Evolutionary conservation across 2,888 invertebrate species (phyloP).

Genomic region (Acrocera orbiculus): DNA sequence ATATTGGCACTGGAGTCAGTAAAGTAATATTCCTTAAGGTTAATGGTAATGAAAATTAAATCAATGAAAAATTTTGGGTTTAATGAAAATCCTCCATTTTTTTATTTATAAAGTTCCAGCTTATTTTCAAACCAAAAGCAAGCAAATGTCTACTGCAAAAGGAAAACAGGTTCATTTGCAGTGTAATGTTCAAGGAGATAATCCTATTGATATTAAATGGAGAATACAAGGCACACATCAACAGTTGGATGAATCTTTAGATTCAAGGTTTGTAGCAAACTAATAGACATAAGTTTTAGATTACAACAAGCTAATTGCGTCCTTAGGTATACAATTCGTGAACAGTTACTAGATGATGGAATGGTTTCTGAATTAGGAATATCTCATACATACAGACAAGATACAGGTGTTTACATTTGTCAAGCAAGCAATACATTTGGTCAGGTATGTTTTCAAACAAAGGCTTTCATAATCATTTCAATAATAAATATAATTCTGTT

Average conservation of each 20-base stretch:
- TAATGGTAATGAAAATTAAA: too few relatives aligned
- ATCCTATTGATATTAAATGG: slow-evolving; percentile 74
- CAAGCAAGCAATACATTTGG: slow-evolving; percentile 79
- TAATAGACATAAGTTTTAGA: too few relatives aligned
- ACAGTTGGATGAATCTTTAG: slow-evolving; percentile 51
- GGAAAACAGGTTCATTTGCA: slow-evolving; percentile 70
- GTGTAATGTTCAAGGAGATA: slow-evolving; percentile 76
- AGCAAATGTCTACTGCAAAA: slow-evolving; percentile 65
- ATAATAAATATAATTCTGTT: background rate
- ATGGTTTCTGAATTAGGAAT: slow-evolving; percentile 74
- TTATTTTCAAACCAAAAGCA: slow-evolving; percentile 64
- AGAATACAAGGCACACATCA: slow-evolving; percentile 49
- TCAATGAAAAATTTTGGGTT: too few relatives aligned
- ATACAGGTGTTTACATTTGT: slow-evolving; percentile 78
- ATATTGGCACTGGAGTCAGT: slow-evolving; percentile 78
- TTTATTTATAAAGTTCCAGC: slow-evolving; percentile 44
- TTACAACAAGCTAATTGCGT: too few relatives aligned
- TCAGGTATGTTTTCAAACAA: slow-evolving; percentile 39
- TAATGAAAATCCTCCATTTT: too few relatives aligned
- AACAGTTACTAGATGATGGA: slow-evolving; percentile 61
- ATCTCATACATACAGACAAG: slow-evolving; percentile 66
- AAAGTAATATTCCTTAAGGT: slow-evolving; percentile 81
- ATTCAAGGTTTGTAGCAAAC: slow-evolving; percentile 44
- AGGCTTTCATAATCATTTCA: too few relatives aligned
- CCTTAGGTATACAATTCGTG: slow-evolving; percentile 50